Conservation (phyloP, 1,140 invertebrate species). For the Mesaphorura yosii region DNA sequence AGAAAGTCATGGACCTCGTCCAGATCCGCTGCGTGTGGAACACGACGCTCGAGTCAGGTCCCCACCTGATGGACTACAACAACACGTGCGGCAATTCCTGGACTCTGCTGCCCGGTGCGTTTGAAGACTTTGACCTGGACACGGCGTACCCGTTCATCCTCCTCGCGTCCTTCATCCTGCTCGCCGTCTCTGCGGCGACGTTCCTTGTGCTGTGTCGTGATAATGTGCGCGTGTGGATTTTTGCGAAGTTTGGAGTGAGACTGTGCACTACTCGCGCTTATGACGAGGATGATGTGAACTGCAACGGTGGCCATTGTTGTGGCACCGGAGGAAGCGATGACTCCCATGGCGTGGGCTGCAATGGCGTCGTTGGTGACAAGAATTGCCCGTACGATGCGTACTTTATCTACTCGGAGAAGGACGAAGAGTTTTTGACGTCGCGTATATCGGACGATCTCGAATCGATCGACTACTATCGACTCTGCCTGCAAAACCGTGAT, state of each 20-base stretch:
- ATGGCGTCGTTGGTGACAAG: constrained; percentile 34
- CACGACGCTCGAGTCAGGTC: constrained; percentile 17
- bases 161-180: constrained; percentile 59
- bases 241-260: constrained; percentile 58
- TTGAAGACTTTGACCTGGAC: constrained; percentile 26
- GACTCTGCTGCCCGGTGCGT: constrained; percentile 17
- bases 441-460: constrained; percentile 67
- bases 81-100: constrained; percentile 19
- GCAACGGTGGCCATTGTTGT: neutral
- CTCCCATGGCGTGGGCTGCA: too few species aligned
- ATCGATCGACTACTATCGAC: constrained; percentile 48
- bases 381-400: constrained; percentile 75
- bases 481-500: constrained; percentile 63
- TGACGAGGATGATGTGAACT: too few species aligned
- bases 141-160: constrained; percentile 48
- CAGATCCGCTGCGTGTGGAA: constrained; percentile 56
- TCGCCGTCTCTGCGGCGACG: constrained; percentile 58
- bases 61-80: constrained; percentile 26
- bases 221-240: constrained; percentile 58
- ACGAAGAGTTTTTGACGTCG: constrained; percentile 64
- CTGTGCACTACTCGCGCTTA: constrained; percentile 51
- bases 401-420: constrained; percentile 72
- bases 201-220: constrained; percentile 63
- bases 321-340: neutral
- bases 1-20: constrained; percentile 61